Conservation (phyloP, 2,113 vertebrate genomes). For the Epinephelus lanceolatus region DNA sequence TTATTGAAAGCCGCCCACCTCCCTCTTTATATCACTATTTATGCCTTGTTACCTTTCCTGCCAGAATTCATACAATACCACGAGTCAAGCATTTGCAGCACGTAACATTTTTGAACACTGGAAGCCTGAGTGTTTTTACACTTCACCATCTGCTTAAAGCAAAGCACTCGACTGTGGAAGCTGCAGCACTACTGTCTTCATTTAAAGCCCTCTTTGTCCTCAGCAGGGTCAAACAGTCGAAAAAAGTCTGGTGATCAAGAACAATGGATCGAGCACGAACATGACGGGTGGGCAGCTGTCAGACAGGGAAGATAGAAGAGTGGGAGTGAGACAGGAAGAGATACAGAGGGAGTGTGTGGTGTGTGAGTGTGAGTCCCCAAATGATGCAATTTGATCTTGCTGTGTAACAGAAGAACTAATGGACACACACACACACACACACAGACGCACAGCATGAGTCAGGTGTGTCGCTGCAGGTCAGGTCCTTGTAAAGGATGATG, state of each 20-base stretch:
- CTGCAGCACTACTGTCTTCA: slow-evolving; percentile 25
- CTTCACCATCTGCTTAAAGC: slow-evolving; percentile 13
- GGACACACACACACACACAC: neutral
- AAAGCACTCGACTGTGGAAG: slow-evolving; percentile 20
- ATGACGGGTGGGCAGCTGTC: slow-evolving; percentile 50
- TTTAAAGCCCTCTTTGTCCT: slow-evolving; percentile 38
- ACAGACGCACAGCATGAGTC: neutral
- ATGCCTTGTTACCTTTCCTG: slow-evolving; percentile 24
- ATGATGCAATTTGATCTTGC: slow-evolving; percentile 52
- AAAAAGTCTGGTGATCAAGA: slow-evolving; percentile 31
- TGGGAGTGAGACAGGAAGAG: slow-evolving; percentile 17
- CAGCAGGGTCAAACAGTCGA: slow-evolving; percentile 20
- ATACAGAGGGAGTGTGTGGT: neutral
- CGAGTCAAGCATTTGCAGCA: slow-evolving; percentile 29
- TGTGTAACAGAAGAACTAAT: slow-evolving; percentile 35
- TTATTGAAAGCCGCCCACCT: slow-evolving; percentile 60
- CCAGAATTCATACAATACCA: slow-evolving; percentile 27
- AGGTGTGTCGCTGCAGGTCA: neutral
- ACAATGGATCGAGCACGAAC: slow-evolving; percentile 1
- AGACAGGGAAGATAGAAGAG: slow-evolving; percentile 49
- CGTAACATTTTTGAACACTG: slow-evolving; percentile 5
- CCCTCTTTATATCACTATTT: slow-evolving; percentile 44
- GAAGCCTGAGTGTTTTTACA: slow-evolving; percentile 19
- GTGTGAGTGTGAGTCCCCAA: slow-evolving; percentile 3
- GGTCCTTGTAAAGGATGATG: slow-evolving; percentile 7